phyloP scores from a whole-genome alignment of 2,888 invertebrate species.

The Adelphocoris suturalis region DNA sequence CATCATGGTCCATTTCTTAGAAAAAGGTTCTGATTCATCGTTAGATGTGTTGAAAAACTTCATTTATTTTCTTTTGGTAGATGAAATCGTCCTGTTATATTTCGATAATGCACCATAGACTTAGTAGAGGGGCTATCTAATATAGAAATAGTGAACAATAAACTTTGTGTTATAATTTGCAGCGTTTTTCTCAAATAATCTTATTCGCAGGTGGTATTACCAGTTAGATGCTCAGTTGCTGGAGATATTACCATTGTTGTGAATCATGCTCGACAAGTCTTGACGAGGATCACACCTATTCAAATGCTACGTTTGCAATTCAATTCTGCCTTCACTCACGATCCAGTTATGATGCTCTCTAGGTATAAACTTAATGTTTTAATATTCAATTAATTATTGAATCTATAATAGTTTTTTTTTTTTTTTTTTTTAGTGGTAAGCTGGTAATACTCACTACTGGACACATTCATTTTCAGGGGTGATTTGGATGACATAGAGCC shows the following conservation, averaged over 20 bases:
- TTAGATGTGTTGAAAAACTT: too few relatives aligned
- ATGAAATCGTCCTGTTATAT: too few relatives aligned
- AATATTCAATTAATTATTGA: not conserved
- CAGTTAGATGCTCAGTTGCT: conserved; percentile 87
- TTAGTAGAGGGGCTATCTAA: too few relatives aligned
- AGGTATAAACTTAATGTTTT: conserved; percentile 55
- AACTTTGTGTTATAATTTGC: too few relatives aligned
- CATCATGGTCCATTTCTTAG: too few relatives aligned
- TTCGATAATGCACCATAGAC: too few relatives aligned
- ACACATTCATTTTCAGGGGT: conserved; percentile 79
- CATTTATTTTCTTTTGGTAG: too few relatives aligned
- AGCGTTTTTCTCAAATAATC: not conserved
- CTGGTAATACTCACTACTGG: not conserved
- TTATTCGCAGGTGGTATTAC: conserved; percentile 81
- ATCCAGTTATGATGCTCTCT: conserved; percentile 81
- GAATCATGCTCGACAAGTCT: conserved; percentile 92
- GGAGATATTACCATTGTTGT: conserved; percentile 92
- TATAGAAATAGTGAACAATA: too few relatives aligned
- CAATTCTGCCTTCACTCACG: conserved; percentile 91
- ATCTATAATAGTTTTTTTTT: not conserved
- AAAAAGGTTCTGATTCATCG: too few relatives aligned
- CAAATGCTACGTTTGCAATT: conserved; percentile 93
- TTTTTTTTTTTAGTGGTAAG: too few relatives aligned
- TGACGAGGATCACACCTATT: conserved; percentile 89
- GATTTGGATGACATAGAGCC: conserved; percentile 91